phyloP scores from a whole-genome alignment of 2,888 invertebrate genomes.

The Cataglyphis livida region DNA sequence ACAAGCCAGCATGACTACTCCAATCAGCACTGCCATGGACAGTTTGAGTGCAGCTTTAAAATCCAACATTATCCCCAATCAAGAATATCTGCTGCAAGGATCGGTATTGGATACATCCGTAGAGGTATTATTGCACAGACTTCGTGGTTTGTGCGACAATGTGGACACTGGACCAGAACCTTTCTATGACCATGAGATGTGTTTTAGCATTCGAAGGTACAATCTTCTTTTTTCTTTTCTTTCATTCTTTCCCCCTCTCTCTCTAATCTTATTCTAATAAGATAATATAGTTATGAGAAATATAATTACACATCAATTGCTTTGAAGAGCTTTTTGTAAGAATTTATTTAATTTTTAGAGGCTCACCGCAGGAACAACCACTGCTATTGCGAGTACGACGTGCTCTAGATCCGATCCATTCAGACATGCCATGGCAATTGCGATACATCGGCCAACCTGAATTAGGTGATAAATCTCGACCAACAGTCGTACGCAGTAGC shows the following conservation, averaged over 20 bases:
- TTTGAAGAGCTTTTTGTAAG: background rate
- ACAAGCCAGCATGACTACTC: conserved; percentile 82
- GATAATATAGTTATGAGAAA: background rate
- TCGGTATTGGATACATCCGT: conserved; percentile 96
- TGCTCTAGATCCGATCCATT: conserved; percentile 90
- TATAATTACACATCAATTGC: background rate
- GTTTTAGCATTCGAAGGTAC: conserved; percentile 91
- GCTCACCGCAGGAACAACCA: conserved; percentile 86
- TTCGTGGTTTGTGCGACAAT: conserved; percentile 97
- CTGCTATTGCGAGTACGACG: conserved; percentile 93
- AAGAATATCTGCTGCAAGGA: conserved; percentile 97
- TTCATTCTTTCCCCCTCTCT: background rate
- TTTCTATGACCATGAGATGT: conserved; percentile 97
- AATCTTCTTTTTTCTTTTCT: background rate
- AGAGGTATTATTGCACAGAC: conserved; percentile 94
- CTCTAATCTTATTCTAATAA: background rate
- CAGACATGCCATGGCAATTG: conserved; percentile 95
- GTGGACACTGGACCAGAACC: conserved; percentile 96
- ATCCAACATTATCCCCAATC: conserved; percentile 95
- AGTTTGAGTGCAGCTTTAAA: conserved; percentile 92
- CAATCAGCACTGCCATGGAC: conserved; percentile 90
- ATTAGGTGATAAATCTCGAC: conserved; percentile 94
- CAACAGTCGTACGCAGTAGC: conserved; percentile 96
- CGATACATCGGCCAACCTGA: conserved; percentile 97
- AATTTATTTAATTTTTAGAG: conserved; percentile 67